These are phyloP conservation scores for Anorthoa munda DNA, from an alignment of 2,888 invertebrate genomes.

Conservation along the genomic window DNA sequence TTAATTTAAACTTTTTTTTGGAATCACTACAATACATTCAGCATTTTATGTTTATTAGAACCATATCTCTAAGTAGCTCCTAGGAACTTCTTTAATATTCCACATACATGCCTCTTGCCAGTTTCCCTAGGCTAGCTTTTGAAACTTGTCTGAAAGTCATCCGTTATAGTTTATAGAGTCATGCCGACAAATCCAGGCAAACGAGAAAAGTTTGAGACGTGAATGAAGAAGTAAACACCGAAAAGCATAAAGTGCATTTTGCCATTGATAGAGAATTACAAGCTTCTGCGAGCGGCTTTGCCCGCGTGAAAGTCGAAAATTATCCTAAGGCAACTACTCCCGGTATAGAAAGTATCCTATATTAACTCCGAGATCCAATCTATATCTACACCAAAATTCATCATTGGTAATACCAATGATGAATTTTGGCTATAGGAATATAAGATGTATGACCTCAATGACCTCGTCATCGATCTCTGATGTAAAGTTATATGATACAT, in stretches of 20 bases:
- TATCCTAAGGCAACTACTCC: too few relatives aligned
- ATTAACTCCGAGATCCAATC: too few relatives aligned
- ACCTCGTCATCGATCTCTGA: too few relatives aligned
- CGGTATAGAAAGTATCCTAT: too few relatives aligned
- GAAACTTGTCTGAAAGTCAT: constrained; percentile 35
- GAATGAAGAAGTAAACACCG: background rate
- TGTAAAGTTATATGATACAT: too few relatives aligned
- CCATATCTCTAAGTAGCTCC: background rate
- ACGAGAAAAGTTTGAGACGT: constrained; percentile 50
- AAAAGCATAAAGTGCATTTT: background rate
- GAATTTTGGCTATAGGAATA: too few relatives aligned
- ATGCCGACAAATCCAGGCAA: constrained; percentile 27
- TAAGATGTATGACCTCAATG: too few relatives aligned
- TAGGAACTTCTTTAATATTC: constrained; percentile 2
- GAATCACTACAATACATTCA: background rate
- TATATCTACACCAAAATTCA: too few relatives aligned
- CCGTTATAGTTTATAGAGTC: constrained; percentile 27
- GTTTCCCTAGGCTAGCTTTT: constrained; percentile 16
- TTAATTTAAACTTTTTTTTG: background rate
- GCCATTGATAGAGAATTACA: background rate
- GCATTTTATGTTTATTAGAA: background rate
- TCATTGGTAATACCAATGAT: too few relatives aligned
- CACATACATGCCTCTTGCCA: background rate
- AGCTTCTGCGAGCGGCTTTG: too few relatives aligned
- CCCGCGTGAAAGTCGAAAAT: too few relatives aligned